Evolutionary conservation across 2,113 vertebrate species (phyloP), one percentile per base, ranked within the genome.

Genomic region (Microcebus ravelobensis): DNA sequence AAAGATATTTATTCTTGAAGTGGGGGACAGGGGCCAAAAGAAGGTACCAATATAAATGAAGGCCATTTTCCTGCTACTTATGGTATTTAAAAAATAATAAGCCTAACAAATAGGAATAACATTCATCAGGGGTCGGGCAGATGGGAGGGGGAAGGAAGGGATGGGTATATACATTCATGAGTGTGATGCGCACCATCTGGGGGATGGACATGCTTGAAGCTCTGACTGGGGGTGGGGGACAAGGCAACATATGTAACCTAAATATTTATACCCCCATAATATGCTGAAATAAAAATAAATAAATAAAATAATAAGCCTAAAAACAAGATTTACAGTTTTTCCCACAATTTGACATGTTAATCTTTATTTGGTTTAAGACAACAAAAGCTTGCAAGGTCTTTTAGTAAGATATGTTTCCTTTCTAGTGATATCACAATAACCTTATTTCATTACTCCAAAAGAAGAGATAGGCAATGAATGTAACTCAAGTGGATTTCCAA

Each of bases 1-100:
- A 85, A 73, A 91, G 27, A 36, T 23, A 74, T 31, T 93, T 87
- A 80, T 36, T 96, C 12, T 97, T 52, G 10, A 85, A 87, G 8
- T 29, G 48, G 3, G 0, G 5, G 36, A 50, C n/a, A 29, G 25
- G 15, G 27, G 42, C 36, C 8, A 87, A 85, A 4, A 52, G 52
- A 59, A 61, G 39, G 2, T 61, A 76, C 27, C 36, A 29, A 55
- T 80, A 73, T 63, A 87, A 94, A 73, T 39, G n/a, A 91, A 91
- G n/a, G n/a, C 12, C 39, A 55, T 48, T 93, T 94, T 91, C 42
- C 20, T 55, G 25, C 14, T 8, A 34, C 23, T 79, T 85, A 39
- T 48, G 23, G 42, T 55, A 48, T 90, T 73, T 88, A 74, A 81
- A 77, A 86, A 89, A 85, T 52, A 61, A 48, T 50, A 57, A 79